Conservation (phyloP, 1,140 invertebrate species). For the Bombus affinis region DNA sequence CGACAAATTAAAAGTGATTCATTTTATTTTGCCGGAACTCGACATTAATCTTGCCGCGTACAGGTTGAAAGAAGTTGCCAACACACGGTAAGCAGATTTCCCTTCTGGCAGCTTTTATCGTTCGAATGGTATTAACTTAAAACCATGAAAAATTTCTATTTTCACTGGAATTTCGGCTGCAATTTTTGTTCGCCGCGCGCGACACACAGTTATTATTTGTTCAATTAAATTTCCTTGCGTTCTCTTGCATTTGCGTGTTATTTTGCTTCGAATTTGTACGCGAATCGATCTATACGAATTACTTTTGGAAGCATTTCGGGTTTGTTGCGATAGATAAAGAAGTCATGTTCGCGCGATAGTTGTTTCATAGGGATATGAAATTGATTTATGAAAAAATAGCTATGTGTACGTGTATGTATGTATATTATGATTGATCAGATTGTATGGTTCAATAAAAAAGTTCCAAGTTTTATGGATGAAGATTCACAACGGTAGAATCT, state of each 20-base stretch:
- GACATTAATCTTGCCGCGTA: constrained; percentile 33
- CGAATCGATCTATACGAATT: neutral
- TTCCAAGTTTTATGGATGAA: no score
- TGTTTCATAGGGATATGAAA: neutral
- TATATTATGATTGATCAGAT: no score
- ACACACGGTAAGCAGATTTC: constrained; percentile 27
- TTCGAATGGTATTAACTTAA: neutral
- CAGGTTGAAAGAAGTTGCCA: neutral
- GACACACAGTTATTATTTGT: neutral
- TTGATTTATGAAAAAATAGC: neutral
- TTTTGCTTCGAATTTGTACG: neutral
- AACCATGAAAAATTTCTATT: neutral
- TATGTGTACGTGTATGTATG: no score
- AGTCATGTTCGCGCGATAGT: neutral
- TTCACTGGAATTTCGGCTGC: no score
- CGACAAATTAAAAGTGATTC: constrained; percentile 43
- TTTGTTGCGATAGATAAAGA: neutral
- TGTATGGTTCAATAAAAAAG: no score
- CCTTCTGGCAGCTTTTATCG: neutral
- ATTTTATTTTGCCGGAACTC: constrained; percentile 17
- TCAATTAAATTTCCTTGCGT: neutral
- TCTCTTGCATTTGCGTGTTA: neutral
- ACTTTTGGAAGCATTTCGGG: neutral
- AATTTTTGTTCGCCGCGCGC: neutral
- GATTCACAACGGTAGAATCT: no score